These are phyloP conservation scores for Drosophila elegans DNA, from an alignment of 1,140 invertebrate species.

Conservation along the genomic window DNA sequence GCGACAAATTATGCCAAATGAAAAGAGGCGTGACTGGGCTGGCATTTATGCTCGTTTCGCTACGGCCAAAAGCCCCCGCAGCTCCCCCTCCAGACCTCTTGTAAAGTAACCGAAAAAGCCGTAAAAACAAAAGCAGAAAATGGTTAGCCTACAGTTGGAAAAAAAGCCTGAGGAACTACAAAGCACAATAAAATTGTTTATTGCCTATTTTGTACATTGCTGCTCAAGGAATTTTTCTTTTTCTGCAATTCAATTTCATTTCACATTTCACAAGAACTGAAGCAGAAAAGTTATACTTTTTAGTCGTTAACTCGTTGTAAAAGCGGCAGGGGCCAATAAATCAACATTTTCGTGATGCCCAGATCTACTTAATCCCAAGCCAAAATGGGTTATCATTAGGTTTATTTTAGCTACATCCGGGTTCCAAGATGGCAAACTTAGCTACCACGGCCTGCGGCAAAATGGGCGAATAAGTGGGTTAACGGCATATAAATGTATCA, in stretches of 20 bases:
- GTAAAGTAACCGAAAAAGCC: slow-evolving; percentile 37
- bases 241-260: neutral
- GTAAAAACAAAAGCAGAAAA: slow-evolving; percentile 51
- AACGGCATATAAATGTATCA: neutral
- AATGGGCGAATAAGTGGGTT: neutral
- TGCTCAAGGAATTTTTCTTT: neutral
- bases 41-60: slow-evolving; percentile 70
- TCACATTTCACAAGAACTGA: neutral
- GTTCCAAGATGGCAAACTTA: neutral
- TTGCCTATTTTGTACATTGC: neutral
- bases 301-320: neutral
- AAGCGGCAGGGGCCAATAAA: neutral
- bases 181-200: neutral
- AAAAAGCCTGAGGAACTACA: neutral
- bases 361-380: neutral
- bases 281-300: neutral
- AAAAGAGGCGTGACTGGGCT: slow-evolving; percentile 73
- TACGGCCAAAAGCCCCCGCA: slow-evolving; percentile 2
- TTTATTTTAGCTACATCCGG: slow-evolving; percentile 2
- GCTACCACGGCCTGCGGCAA: neutral
- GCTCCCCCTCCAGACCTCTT: neutral
- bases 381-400: slow-evolving; percentile 2
- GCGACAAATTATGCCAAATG: slow-evolving; percentile 79
- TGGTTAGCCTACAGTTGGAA: slow-evolving; percentile 6
- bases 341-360: neutral